A percentile compares a stretch with the other conserved stretches of the same genome.
phyloP scores from a whole-genome alignment of 1,140 invertebrate species.

The Drosophila busckii region DNA sequence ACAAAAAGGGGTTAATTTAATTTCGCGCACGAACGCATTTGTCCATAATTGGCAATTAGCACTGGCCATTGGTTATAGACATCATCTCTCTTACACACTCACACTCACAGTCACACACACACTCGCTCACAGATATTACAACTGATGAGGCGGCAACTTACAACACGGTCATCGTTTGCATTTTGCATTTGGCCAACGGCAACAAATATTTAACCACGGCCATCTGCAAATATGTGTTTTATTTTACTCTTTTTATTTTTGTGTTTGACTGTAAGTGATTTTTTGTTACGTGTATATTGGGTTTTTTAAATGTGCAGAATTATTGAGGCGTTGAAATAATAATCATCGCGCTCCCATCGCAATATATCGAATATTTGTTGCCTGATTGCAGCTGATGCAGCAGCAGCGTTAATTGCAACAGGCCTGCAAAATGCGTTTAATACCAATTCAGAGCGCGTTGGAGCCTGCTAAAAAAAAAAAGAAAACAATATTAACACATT shows the following conservation, averaged over 20 bases:
- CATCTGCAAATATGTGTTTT: constrained; percentile 20
- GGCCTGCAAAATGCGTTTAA: constrained; percentile 57
- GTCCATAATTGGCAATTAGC: constrained; percentile 75
- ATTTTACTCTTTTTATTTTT: background rate
- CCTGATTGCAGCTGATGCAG: constrained; percentile 59
- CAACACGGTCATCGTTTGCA: constrained; percentile 50
- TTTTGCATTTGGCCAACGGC: constrained; percentile 66
- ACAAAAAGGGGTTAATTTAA: constrained; percentile 74
- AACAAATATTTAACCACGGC: constrained; percentile 59
- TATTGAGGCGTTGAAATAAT: constrained; percentile 75
- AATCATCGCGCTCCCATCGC: constrained; percentile 49
- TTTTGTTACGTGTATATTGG: no score
- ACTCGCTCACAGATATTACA: constrained; percentile 11
- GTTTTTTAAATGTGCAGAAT: constrained; percentile 53
- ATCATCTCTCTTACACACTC: constrained; percentile 20
- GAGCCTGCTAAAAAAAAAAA: no score
- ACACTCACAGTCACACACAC: constrained; percentile 4
- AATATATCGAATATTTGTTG: constrained; percentile 36
- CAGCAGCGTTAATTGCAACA: constrained; percentile 56
- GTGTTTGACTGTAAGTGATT: constrained; percentile 39
- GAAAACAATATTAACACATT: constrained; percentile 16
- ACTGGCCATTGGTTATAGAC: constrained; percentile 58
- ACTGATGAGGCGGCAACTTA: constrained; percentile 40
- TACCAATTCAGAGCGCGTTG: no score
- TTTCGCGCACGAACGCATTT: constrained; percentile 69